These are phyloP conservation scores for Theonella swinhoei DNA, from an alignment of 37 sponge, comb jelly and placozoan species.

Conservation along the genomic window DNA sequence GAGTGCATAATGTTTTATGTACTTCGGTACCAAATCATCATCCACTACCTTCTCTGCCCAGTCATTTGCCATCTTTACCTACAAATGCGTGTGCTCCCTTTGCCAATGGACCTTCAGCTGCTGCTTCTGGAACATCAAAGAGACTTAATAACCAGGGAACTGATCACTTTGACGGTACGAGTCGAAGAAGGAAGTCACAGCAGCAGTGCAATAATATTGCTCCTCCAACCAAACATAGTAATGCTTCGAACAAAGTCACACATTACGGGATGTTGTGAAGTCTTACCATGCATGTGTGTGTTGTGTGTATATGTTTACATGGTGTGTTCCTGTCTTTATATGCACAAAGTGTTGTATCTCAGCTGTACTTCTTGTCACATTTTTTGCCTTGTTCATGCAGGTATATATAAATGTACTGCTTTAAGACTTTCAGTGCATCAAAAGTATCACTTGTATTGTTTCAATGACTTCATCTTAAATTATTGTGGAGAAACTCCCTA, in stretches of 20 bases:
- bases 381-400: background rate
- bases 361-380: background rate
- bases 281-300: background rate
- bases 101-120: background rate
- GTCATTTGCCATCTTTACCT: background rate
- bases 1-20: background rate
- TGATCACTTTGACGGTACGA: background rate
- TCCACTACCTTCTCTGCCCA: background rate
- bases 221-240: background rate
- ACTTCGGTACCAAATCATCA: background rate
- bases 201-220: background rate
- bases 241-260: constrained; percentile 25
- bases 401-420: background rate
- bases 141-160: background rate
- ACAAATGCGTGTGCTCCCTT: background rate
- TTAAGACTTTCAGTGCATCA: background rate
- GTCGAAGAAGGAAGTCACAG: background rate
- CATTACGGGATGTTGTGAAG: constrained; percentile 29
- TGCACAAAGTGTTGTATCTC: background rate
- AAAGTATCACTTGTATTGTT: background rate
- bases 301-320: background rate
- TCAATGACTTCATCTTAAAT: background rate
- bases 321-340: background rate
- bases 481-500: background rate
- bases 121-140: background rate